Base-by-base conservation (phyloP, 2,888 invertebrate genomes). In the Patella caerulea region DNA sequence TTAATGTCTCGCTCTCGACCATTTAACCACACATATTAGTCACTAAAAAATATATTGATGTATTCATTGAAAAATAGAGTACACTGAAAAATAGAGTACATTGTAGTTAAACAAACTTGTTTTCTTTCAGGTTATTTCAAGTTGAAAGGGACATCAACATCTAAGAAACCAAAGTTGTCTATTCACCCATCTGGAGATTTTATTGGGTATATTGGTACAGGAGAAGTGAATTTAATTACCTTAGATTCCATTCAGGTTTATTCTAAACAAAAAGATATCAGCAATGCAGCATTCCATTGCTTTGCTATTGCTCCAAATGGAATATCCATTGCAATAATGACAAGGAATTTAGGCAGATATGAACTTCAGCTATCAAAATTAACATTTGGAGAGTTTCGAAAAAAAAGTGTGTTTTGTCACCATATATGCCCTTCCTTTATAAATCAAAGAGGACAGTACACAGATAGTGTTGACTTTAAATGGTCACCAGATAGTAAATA, bases 241-340 rank as follows among this genome's bases (percentile, higher is more conserved):
- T 74, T 79, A 11, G 45, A 78, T 5, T 81, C 84, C 71, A 83
- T 84, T 19, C 79, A 79, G 7, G 79, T 85, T 34, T 85, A 79
- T 74, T 76, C 75, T 11, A 83, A 83, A 69, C 75, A 76, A 9
- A 80, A 84, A 45, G 87, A 87, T 73, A 34, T 85, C 4, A 72
- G 81, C 11, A 82, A 82, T 56, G 82, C 83, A 53, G 82, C 78
- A 24, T 86, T 85, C 78, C 82, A 80, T 69, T 84, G 78, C 76
- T 86, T 83, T 73, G 83, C 86, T n/a, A 81, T 88, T 69, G 84
- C 88, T 55, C 87, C 87, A 7, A 84, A 88, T 82, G 89, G 88
- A n/a, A 75, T 79, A 45, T 79, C 74, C 72, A 73, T 86, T 19
- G 88, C 86, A 14, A 83, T 86, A 17, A 54, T 89, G 69, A 80